Percentiles rank a stretch among this genome's conserved stretches.
phyloP scores from a whole-genome alignment of 2,888 invertebrate species.

The Dynastes hyllus region DNA sequence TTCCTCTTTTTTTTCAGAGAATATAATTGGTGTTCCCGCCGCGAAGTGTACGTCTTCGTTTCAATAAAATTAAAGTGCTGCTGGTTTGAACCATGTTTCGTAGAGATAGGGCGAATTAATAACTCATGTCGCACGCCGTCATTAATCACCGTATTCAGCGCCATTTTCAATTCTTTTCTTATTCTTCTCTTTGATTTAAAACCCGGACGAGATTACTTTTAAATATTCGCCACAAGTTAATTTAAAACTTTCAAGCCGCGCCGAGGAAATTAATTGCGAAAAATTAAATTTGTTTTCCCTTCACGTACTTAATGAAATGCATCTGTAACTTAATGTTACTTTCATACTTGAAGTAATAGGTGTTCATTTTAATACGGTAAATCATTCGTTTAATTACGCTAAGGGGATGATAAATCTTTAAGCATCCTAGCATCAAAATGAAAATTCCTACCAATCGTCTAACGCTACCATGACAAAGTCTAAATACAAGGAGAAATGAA shows the following conservation, averaged over 20 bases:
- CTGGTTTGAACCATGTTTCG: neutral
- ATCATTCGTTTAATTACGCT: neutral
- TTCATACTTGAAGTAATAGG: neutral
- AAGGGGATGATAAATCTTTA: neutral
- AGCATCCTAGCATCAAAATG: too few species aligned
- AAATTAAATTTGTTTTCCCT: constrained; percentile 36
- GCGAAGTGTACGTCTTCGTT: constrained; percentile 3
- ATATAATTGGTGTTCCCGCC: constrained; percentile 3
- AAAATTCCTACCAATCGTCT: too few species aligned
- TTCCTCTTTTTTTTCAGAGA: neutral
- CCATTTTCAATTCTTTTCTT: constrained; percentile 25
- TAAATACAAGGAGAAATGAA: too few species aligned
- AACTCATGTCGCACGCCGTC: constrained; percentile 20
- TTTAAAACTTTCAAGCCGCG: constrained; percentile 21
- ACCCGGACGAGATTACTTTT: constrained; percentile 22
- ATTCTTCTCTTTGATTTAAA: constrained; percentile 23
- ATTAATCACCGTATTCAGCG: constrained; percentile 22
- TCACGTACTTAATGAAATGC: constrained; percentile 27
- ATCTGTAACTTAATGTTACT: neutral
- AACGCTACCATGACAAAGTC: too few species aligned
- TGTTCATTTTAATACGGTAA: neutral
- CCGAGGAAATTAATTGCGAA: constrained; percentile 26
- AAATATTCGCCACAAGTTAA: constrained; percentile 34
- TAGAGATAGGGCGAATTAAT: constrained; percentile 16
- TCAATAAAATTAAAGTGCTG: constrained; percentile 11